Evolutionary conservation across 2,113 vertebrate genomes (phyloP).

Genomic region (Corythoichthys intestinalis): DNA sequence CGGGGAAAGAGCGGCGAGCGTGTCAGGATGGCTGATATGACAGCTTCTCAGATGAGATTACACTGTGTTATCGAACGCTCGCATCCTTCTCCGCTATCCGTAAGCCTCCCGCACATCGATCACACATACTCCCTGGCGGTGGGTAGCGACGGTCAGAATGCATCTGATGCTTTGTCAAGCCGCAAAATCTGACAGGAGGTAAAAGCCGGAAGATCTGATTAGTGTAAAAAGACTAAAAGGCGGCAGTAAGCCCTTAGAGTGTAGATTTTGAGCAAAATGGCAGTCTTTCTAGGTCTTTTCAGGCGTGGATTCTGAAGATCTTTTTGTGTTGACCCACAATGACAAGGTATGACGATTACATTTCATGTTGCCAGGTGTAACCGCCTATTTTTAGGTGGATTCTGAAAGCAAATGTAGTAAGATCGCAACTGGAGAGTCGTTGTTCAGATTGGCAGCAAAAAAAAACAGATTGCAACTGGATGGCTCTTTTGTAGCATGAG

Average conservation of each 20-base stretch:
- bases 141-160: conserved; percentile 6
- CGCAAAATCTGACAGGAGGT: conserved; percentile 18
- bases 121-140: conserved; percentile 29
- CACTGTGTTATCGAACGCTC: conserved; percentile 50
- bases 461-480: too few relatives aligned
- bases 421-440: too few relatives aligned
- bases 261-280: neutral
- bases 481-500: too few relatives aligned
- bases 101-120: conserved; percentile 53
- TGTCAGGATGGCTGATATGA: conserved; percentile 57
- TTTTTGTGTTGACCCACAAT: neutral
- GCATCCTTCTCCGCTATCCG: conserved; percentile 25
- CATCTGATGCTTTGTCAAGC: conserved; percentile 40
- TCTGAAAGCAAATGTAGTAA: too few relatives aligned
- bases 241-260: conserved; percentile 1
- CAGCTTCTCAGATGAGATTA: conserved; percentile 66
- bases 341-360: neutral
- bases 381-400: neutral
- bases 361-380: neutral
- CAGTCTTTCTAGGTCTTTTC: neutral
- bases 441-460: too few relatives aligned
- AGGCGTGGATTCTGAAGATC: neutral
- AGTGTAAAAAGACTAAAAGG: neutral
- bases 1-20: conserved; percentile 44
- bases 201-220: conserved; percentile 47